These are phyloP conservation scores for Sebastes hubbsi DNA, from an alignment of 2,797 vertebrate species.

Conservation along the genomic window DNA sequence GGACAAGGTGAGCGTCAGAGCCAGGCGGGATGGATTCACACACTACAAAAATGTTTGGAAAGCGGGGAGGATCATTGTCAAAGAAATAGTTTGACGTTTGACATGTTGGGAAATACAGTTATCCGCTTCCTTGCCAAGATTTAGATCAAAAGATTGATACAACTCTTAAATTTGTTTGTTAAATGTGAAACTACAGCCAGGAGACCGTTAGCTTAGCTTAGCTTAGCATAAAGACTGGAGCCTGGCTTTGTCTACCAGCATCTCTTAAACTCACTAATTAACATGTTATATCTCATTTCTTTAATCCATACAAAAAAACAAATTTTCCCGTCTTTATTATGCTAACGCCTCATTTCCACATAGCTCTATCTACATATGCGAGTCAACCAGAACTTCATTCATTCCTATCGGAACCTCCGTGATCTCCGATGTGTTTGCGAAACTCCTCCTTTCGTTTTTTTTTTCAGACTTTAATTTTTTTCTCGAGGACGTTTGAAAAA, in stretches of 20 bases:
- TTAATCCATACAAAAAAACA: background rate
- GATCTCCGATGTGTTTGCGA: too few species aligned
- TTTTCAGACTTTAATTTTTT: too few species aligned
- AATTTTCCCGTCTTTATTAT: background rate
- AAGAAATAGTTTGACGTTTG: background rate
- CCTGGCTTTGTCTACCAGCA: background rate
- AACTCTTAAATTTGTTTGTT: background rate
- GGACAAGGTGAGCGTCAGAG: slow-evolving; percentile 34
- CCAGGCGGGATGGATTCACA: background rate
- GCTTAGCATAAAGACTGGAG: background rate
- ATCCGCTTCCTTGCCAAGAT: background rate
- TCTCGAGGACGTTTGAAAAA: too few species aligned
- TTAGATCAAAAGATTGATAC: background rate
- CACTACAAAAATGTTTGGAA: background rate
- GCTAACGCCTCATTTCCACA: background rate
- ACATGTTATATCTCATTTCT: background rate
- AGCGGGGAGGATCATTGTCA: background rate
- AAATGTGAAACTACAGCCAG: background rate
- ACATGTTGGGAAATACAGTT: background rate
- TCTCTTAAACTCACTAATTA: background rate
- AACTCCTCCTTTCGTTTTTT: too few species aligned
- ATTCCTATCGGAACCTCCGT: too few species aligned
- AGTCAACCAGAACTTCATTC: too few species aligned
- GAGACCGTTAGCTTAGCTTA: background rate
- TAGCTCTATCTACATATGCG: too few species aligned